Percentiles rank a stretch among this genome's conserved stretches.
phyloP scores from a whole-genome alignment of 2,888 invertebrate genomes.

The Bhutanitis thaidina region DNA sequence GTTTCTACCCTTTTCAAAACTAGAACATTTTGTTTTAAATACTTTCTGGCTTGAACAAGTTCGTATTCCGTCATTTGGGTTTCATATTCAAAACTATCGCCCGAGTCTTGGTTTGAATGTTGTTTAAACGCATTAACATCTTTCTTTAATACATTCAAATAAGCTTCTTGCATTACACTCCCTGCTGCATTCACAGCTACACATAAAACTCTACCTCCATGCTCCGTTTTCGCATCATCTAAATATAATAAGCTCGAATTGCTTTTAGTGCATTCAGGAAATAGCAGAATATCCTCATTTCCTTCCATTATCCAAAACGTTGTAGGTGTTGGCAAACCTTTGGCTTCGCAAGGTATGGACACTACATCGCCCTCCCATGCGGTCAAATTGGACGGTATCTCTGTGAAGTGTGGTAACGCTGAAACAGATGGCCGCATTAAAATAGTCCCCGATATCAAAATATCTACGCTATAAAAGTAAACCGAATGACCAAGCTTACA shows the following conservation, averaged over 20 bases:
- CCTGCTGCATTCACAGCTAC: conserved; percentile 74
- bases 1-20: conserved; percentile 84
- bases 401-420: conserved; percentile 94
- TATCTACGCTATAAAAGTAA: conserved; percentile 66
- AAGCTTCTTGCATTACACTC: conserved; percentile 74
- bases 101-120: conserved; percentile 49
- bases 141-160: conserved; percentile 69
- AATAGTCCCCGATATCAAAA: conserved; percentile 58
- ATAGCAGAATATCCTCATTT: conserved; percentile 83
- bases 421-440: conserved; percentile 75
- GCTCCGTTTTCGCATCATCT: conserved; percentile 64
- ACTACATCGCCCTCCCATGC: conserved; percentile 93
- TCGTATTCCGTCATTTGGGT: conserved; percentile 84
- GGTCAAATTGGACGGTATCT: conserved; percentile 92
- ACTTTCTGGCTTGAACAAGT: conserved; percentile 87
- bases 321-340: conserved; percentile 95
- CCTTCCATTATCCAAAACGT: conserved; percentile 98
- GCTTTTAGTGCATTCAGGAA: conserved; percentile 74
- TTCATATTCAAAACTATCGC: conserved; percentile 56
- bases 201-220: conserved; percentile 73
- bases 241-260: conserved; percentile 71
- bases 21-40: conserved; percentile 89
- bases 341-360: conserved; percentile 94
- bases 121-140: conserved; percentile 61
- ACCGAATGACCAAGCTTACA: conserved; percentile 84